phyloP scores from a whole-genome alignment of 1,140 invertebrate genomes.

The Drosophila pandora region DNA sequence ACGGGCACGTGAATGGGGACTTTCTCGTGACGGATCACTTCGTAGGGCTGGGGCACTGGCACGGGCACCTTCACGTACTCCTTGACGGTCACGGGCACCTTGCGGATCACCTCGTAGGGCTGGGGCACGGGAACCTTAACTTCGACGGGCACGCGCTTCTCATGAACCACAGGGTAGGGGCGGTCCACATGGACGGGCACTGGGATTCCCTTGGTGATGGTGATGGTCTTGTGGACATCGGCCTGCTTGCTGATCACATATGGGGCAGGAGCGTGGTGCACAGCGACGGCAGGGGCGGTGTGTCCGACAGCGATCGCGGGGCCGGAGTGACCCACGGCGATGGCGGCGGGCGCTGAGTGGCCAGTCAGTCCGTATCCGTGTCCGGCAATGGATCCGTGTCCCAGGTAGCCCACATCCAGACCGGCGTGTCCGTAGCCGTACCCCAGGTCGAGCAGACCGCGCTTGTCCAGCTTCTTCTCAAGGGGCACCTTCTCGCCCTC shows the following conservation, averaged over 20 bases:
- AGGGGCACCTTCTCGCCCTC: conserved; percentile 85
- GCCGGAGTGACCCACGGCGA: conserved; percentile 58
- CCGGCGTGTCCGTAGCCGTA: conserved; percentile 86
- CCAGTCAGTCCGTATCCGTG: conserved; percentile 77
- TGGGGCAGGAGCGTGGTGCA: conserved; percentile 65
- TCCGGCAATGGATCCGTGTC: conserved; percentile 85
- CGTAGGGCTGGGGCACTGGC: conserved; percentile 88
- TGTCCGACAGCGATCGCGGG: conserved; percentile 43
- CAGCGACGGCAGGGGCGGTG: conserved; percentile 55
- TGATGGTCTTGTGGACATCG: conserved; percentile 89
- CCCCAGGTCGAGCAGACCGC: conserved; percentile 86
- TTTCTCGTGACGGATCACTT: conserved; percentile 88
- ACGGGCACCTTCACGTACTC: conserved; percentile 88
- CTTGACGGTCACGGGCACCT: conserved; percentile 88
- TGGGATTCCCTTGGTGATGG: conserved; percentile 88
- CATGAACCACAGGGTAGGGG: conserved; percentile 86
- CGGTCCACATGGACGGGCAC: conserved; percentile 87
- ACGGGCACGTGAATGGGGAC: conserved; percentile 86
- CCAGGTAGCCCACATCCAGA: conserved; percentile 88
- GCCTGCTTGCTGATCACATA: conserved; percentile 84
- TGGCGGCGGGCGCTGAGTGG: conserved; percentile 62
- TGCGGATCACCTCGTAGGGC: conserved; percentile 88
- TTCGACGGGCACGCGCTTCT: conserved; percentile 87
- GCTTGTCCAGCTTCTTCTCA: conserved; percentile 86
- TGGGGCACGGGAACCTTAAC: conserved; percentile 87